phyloP scores from a whole-genome alignment of 2,888 invertebrate species.

The Chaitophorus viminalis region DNA sequence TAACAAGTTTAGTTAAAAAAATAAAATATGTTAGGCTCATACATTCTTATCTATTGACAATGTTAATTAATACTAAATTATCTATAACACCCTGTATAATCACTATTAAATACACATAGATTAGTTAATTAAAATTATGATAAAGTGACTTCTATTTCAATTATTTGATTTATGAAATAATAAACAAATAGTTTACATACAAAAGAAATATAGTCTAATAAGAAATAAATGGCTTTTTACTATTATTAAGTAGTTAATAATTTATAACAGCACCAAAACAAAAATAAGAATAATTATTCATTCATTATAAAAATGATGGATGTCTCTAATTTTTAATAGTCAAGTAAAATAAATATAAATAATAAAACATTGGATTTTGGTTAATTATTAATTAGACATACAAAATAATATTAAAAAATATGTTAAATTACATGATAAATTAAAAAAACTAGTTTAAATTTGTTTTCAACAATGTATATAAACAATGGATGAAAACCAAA shows the following conservation, averaged over 20 bases:
- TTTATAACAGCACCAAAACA: conserved; percentile 26
- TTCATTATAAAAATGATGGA: background rate
- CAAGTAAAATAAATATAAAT: background rate
- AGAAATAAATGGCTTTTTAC: background rate
- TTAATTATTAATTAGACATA: background rate
- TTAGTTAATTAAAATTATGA: conserved; percentile 6
- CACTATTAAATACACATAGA: background rate
- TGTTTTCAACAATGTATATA: background rate
- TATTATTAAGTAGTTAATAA: conserved; percentile 3
- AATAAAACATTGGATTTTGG: background rate
- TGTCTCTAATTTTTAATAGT: background rate
- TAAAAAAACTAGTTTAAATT: background rate
- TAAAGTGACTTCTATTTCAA: background rate
- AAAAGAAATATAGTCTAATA: background rate
- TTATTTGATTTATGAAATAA: background rate
- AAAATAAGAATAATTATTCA: background rate
- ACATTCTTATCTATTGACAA: background rate
- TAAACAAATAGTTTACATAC: background rate
- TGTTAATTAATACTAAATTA: conserved; percentile 14
- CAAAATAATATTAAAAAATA: background rate
- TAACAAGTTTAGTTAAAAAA: background rate
- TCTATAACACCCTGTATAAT: conserved; percentile 47
- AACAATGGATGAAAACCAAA: no score
- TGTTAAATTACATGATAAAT: background rate
- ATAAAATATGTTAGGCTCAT: background rate